Evolutionary conservation across 2,888 invertebrate genomes (phyloP).

Genomic region (Acholoe squamosa): DNA sequence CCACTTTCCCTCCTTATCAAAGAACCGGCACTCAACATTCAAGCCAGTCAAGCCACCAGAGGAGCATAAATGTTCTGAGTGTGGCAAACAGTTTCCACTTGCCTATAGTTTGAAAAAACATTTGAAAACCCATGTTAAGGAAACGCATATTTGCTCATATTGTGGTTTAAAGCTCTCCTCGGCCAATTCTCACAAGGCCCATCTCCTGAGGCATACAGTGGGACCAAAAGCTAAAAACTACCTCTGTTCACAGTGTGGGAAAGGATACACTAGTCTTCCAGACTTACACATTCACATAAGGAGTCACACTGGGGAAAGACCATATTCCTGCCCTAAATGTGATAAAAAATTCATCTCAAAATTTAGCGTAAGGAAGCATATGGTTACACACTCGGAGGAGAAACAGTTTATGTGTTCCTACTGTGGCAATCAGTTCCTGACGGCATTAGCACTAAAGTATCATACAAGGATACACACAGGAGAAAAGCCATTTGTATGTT

Average conservation of each 20-base stretch:
- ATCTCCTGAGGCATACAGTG: too few relatives aligned
- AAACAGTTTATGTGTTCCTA: neutral
- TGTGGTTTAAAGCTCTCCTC: too few relatives aligned
- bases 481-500: too few relatives aligned
- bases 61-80: neutral
- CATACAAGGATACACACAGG: too few relatives aligned
- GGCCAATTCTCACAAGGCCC: too few relatives aligned
- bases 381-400: neutral
- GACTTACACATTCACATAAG: neutral
- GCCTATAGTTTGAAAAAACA: neutral
- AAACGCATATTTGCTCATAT: too few relatives aligned
- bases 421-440: neutral
- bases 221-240: too few relatives aligned
- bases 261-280: too few relatives aligned
- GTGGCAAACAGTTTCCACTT: neutral
- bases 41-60: neutral
- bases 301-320: neutral
- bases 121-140: too few relatives aligned
- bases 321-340: neutral
- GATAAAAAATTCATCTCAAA: neutral
- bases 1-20: too few relatives aligned
- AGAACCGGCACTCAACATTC: neutral
- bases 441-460: neutral
- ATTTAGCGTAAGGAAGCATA: neutral
- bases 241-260: too few relatives aligned